Evolutionary conservation across 2,113 vertebrate species (phyloP).

Genomic region (Caranx melampygus): DNA sequence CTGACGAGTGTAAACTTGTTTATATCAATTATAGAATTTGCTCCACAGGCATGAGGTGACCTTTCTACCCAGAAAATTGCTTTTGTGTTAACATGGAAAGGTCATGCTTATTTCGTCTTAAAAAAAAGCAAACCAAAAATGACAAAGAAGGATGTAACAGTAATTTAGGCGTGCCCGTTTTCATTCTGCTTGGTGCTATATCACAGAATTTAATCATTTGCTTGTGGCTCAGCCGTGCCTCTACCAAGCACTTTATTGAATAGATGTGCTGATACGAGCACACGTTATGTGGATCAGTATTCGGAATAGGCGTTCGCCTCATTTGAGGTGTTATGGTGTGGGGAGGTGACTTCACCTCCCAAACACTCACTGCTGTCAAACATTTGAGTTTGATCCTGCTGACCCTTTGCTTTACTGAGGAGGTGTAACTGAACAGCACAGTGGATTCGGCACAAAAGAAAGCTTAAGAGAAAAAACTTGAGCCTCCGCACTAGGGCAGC

Average conservation of each 20-base stretch:
- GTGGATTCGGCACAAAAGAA: background rate
- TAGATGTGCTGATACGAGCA: background rate
- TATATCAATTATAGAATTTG: background rate
- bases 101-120: background rate
- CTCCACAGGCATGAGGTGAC: background rate
- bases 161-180: background rate
- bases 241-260: background rate
- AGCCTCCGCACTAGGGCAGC: too few species aligned
- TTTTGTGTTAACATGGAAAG: conserved; percentile 6
- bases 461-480: too few species aligned
- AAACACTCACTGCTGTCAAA: background rate
- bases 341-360: background rate
- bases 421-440: background rate
- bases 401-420: background rate
- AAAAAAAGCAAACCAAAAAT: background rate
- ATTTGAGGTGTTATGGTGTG: background rate
- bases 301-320: background rate
- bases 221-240: background rate
- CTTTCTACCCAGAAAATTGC: background rate
- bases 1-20: background rate
- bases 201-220: background rate
- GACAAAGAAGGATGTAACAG: background rate
- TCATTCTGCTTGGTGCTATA: background rate
- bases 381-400: background rate
- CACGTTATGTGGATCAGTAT: background rate